Evolutionary conservation across 2,797 vertebrate genomes (phyloP).

Genomic region (Selene dorsalis): DNA sequence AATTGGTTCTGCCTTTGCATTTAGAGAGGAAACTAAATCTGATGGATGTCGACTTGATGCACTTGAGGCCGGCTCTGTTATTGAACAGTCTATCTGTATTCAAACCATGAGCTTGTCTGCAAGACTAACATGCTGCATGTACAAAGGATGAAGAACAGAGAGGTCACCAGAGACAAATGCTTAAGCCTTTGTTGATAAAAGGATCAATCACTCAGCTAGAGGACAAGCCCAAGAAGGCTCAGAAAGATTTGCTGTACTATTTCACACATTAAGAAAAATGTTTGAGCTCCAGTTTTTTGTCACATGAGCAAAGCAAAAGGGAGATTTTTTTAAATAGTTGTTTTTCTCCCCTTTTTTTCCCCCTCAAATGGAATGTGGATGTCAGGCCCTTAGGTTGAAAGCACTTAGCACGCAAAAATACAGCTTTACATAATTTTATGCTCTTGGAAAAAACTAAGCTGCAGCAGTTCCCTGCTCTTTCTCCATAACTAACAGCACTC

Average conservation of each 20-base stretch:
- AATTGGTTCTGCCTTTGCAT: constrained; percentile 48
- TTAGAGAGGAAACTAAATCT: constrained; percentile 46
- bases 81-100: constrained; percentile 58
- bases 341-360: neutral
- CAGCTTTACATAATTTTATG: constrained; percentile 70
- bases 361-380: constrained; percentile 45
- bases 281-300: constrained; percentile 25
- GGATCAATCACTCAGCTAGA: constrained; percentile 45
- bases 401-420: constrained; percentile 68
- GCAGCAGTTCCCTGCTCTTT: constrained; percentile 44
- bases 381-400: constrained; percentile 44
- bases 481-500: constrained; percentile 60
- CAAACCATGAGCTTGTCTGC: constrained; percentile 28
- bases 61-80: constrained; percentile 37
- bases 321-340: neutral
- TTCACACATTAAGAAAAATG: constrained; percentile 31
- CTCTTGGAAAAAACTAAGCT: constrained; percentile 63
- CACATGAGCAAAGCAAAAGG: constrained; percentile 24
- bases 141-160: constrained; percentile 47
- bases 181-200: constrained; percentile 53
- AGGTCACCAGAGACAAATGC: constrained; percentile 63
- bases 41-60: constrained; percentile 46
- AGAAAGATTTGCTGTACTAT: constrained; percentile 34
- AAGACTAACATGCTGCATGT: constrained; percentile 48
- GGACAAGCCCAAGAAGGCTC: constrained; percentile 46